Evolutionary conservation across 2,797 vertebrate species (phyloP), one percentile per base, ranked within the genome.

Genomic region (Mus spretus): DNA sequence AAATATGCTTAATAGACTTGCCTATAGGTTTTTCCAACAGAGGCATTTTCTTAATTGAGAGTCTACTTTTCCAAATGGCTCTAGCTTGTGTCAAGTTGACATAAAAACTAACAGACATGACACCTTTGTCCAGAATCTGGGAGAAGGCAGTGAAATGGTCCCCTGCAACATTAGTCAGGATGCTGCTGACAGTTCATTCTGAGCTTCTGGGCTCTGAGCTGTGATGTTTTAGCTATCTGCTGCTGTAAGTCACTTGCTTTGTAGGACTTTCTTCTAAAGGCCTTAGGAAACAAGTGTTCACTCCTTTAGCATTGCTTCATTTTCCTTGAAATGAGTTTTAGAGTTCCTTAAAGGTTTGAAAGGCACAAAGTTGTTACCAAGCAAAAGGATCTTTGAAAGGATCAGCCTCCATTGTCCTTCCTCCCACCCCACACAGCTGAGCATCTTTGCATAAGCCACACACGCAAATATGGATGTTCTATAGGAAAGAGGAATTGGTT

Each of bases 311-410:
- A 20, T 34, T 78, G 9, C 37, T 67, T 65, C n/a, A 4, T 67
- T 95, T 90, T 91, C 19, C 17, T 72, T 87, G 90, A 82, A 90
- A 85, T 59, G 40, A 44, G 37, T 63, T 80, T 17, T 75, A 20
- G 5, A 70, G 3, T 85, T 61, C 75, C 15, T 77, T 84, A 93
- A 53, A 65, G n/a, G 13, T 12, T 93, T 63, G 5, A 95, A 74
- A 26, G 65, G 74, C 34, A 75, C 31, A 83, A 83, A 80, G 78
- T 91, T 31, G 61, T 89, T n/a, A 19, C 72, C 59, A 77, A 40
- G 77, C 9, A 31, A 65, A 57, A 90, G 90, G 77, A 67, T 6
- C 5, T 63, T 90, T 65, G 67, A 82, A 78, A 44, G 44, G 59
- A 74, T 84, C 65, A 31, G n/a, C 12, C 3, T 82, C 47, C 53